A percentile compares a stretch with the other conserved stretches of the same genome.
These are phyloP conservation scores for Pseudochirops corinnae DNA, from an alignment of 2,797 vertebrate species.

Conservation along the genomic window DNA sequence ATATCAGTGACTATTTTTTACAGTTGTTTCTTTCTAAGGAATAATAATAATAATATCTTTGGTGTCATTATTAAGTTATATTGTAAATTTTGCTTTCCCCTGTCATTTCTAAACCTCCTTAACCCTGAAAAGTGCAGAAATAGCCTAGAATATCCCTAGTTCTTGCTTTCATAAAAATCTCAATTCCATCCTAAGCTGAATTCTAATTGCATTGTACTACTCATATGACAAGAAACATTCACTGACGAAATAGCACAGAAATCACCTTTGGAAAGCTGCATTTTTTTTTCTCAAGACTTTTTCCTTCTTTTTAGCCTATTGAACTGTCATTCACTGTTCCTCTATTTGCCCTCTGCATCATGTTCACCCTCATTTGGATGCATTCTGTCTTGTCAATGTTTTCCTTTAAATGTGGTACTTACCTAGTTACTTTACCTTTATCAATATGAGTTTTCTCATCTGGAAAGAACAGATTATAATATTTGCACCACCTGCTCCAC, in stretches of 20 bases:
- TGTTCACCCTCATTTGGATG: background rate
- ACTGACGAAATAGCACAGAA: background rate
- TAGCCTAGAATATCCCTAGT: background rate
- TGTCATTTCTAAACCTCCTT: background rate
- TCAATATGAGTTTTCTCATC: background rate
- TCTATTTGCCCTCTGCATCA: background rate
- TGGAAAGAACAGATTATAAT: background rate
- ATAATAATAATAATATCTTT: background rate
- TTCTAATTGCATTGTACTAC: background rate
- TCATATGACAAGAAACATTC: background rate
- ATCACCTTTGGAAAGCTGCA: background rate
- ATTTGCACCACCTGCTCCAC: background rate
- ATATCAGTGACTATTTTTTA: no score
- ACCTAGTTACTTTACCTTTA: background rate
- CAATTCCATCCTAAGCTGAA: background rate
- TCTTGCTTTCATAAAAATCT: background rate
- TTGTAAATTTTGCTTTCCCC: background rate
- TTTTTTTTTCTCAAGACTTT: background rate
- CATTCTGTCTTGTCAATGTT: background rate
- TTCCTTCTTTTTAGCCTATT: background rate
- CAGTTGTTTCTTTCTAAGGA: background rate
- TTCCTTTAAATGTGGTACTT: background rate
- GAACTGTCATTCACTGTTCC: background rate
- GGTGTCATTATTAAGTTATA: background rate
- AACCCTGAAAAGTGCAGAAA: background rate